Evolutionary conservation across 2,113 vertebrate species (phyloP).

Genomic region (Balaeniceps rex): DNA sequence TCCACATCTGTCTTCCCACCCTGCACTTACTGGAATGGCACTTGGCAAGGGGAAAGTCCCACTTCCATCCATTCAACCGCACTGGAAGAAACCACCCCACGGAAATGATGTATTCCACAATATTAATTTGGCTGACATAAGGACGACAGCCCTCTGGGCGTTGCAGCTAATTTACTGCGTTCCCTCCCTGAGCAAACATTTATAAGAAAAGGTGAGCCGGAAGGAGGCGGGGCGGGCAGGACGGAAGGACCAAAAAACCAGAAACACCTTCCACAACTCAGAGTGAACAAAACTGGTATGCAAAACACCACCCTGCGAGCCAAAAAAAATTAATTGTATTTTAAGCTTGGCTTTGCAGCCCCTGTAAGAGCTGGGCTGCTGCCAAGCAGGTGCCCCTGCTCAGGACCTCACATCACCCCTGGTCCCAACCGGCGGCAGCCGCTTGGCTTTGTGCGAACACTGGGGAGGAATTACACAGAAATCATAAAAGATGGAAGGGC

Average conservation of each 20-base stretch:
- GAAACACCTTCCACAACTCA: neutral
- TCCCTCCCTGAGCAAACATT: slow-evolving; percentile 16
- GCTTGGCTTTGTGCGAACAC: neutral
- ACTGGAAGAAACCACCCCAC: neutral
- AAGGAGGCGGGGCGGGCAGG: neutral
- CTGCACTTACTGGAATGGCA: neutral
- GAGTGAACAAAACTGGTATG: neutral
- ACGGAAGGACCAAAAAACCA: too few species aligned
- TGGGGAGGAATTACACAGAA: neutral
- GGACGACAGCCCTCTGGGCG: neutral
- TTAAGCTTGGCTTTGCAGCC: neutral
- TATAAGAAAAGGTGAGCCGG: neutral
- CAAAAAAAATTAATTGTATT: neutral
- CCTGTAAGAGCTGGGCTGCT: neutral
- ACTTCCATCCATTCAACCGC: slow-evolving; percentile 21
- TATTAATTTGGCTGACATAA: accelerated
- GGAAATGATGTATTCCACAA: neutral
- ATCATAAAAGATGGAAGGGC: neutral
- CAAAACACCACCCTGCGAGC: neutral
- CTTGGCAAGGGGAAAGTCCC: slow-evolving; percentile 3
- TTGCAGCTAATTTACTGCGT: accelerated
- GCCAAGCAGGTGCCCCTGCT: accelerated
- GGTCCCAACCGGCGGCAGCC: neutral
- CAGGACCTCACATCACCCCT: neutral
- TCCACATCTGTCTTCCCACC: neutral